Evolutionary conservation across 1,140 invertebrate species (phyloP), one percentile per base, ranked within the genome.

Genomic region (Kradibia gibbosae): DNA sequence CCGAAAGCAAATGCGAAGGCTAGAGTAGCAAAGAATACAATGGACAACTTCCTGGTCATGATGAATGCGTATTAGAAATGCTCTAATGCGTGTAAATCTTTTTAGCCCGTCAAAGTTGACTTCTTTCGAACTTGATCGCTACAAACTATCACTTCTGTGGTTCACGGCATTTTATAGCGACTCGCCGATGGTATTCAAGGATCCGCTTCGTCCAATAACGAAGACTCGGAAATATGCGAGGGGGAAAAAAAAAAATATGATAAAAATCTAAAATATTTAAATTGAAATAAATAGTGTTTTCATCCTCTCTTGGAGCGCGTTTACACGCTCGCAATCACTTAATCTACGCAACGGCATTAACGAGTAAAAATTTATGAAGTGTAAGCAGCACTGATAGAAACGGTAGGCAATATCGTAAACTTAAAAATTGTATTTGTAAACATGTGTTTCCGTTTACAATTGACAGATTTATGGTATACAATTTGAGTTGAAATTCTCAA

Each of bases 81-180:
- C 4, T 17, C 15, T 31, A 31, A 15, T 62, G 3, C 39, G 15
- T 39, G 39, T 17, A 39, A 53, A 53, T 4, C 15, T 8, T 4
- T 67, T 67, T 28, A 28, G 22, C 8, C 45, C 67, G 15, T 1
- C 36, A 65, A 17, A 25, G n/a, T 36, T 45, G 25, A 10, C 25
- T 65, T 62, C 57, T 65, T 48, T 65, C 39, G n/a, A 65, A 17
- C 60, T 55, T 53, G 65, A 71, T 78, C 65, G 25, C 31, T 34
- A 72, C 53, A 79, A 36, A 79, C 65, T 79, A 36, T 67, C 76
- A 36, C 4, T 70, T n/a, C 57, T 50, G 25, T 34, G 62, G 8
- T 36, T 53, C 76, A 10, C 39, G 20, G 62, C 76, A 31, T 67
- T 78, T 78, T 78, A 78, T 78, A 78, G 62, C n/a, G 10, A 55